phyloP scores from a whole-genome alignment of 2,113 vertebrate species.

The Polypterus senegalus region DNA sequence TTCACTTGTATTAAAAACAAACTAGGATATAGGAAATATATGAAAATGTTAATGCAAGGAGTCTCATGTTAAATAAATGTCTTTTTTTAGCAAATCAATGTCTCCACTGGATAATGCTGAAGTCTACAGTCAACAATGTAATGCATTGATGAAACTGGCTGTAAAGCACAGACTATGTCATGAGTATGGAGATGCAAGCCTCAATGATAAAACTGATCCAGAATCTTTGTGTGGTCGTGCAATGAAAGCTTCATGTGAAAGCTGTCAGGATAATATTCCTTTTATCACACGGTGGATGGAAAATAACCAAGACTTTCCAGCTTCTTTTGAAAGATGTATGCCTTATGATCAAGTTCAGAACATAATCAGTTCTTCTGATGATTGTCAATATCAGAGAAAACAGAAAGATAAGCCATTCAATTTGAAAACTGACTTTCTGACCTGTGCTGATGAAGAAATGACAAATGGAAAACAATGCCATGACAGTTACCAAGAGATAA shows the following conservation, averaged over 20 bases:
- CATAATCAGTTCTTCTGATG: conserved; percentile 24
- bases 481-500: too few species aligned
- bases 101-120: conserved; percentile 34
- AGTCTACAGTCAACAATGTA: conserved; percentile 39
- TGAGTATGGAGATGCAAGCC: conserved; percentile 43
- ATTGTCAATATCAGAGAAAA: conserved; percentile 24
- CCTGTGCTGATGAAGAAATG: conserved; percentile 18
- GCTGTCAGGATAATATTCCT: conserved; percentile 24
- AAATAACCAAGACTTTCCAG: conserved; percentile 26
- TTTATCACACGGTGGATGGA: conserved; percentile 22
- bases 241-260: conserved; percentile 17
- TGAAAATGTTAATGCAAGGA: too few species aligned
- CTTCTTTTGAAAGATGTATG: conserved; percentile 32
- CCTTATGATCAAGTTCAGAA: conserved; percentile 19
- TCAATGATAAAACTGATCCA: conserved; percentile 28
- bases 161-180: conserved; percentile 59
- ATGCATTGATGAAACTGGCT: conserved; percentile 57
- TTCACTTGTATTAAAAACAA: too few species aligned
- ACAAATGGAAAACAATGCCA: too few species aligned
- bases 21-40: too few species aligned
- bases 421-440: conserved; percentile 20
- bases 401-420: conserved; percentile 19
- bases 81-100: conserved; percentile 34
- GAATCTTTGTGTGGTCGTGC: conserved; percentile 25
- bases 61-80: conserved; percentile 9